phyloP scores from a whole-genome alignment of 2,113 vertebrate species.

The Shinisaurus crocodilurus region DNA sequence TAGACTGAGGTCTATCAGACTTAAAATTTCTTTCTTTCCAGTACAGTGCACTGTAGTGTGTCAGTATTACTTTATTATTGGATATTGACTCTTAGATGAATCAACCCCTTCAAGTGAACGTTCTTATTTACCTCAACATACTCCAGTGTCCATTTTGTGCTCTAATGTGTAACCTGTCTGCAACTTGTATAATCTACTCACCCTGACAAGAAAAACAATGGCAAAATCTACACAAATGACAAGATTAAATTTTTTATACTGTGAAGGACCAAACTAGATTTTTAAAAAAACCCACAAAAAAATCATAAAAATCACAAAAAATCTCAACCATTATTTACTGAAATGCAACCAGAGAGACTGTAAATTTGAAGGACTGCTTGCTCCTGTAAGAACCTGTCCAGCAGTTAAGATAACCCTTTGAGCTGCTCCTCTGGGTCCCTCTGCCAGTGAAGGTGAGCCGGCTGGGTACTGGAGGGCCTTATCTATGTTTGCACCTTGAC shows the following conservation, averaged over 20 bases:
- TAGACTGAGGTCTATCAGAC: conserved; percentile 7
- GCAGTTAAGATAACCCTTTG: not conserved
- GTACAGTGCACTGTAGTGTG: not conserved
- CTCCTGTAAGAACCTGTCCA: not conserved
- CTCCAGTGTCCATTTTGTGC: not conserved
- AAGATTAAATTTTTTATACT: not conserved
- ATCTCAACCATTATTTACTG: not conserved
- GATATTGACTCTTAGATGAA: not conserved
- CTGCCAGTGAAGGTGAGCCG: not conserved
- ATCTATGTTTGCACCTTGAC: not conserved
- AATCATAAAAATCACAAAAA: not conserved
- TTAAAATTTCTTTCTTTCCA: conserved; percentile 26
- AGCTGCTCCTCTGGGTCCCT: not conserved
- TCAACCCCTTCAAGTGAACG: not conserved
- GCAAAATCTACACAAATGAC: not conserved
- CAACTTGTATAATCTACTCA: not conserved
- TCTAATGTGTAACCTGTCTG: not conserved
- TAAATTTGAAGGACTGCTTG: not conserved
- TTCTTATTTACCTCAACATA: not conserved
- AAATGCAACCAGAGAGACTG: not conserved
- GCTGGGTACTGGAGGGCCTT: not conserved
- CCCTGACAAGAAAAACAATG: not conserved
- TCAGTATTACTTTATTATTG: not conserved
- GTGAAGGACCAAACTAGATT: not conserved
- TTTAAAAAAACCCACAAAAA: not conserved